Percentiles rank a stretch among this genome's conserved stretches.
phyloP scores from a whole-genome alignment of 2,888 invertebrate species.

The Gari tellinella region DNA sequence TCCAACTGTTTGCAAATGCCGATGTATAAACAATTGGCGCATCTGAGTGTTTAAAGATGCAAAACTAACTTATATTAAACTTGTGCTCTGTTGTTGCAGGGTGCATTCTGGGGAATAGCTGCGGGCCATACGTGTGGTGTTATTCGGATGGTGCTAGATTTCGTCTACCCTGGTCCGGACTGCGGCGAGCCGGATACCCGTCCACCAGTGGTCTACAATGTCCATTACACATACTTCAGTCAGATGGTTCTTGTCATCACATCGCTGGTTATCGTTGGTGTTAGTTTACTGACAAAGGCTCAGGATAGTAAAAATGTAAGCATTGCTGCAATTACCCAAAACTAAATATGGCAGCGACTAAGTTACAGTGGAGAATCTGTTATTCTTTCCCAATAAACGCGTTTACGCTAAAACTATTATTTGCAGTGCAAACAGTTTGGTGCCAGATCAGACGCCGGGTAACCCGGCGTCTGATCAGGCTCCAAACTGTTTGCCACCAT shows the following conservation, averaged over 20 bases:
- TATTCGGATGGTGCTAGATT: slow-evolving; percentile 84
- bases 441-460: too few relatives aligned
- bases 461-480: too few relatives aligned
- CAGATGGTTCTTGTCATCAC: slow-evolving; percentile 74
- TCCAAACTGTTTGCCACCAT: too few relatives aligned
- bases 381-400: too few relatives aligned
- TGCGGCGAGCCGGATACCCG: slow-evolving; percentile 84
- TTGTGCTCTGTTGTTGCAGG: slow-evolving; percentile 72
- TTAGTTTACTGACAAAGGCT: slow-evolving; percentile 71
- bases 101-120: slow-evolving; percentile 85
- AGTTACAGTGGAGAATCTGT: too few relatives aligned
- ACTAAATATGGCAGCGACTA: too few relatives aligned
- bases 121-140: slow-evolving; percentile 84
- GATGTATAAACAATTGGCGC: too few relatives aligned
- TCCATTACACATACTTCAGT: slow-evolving; percentile 82
- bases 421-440: too few relatives aligned
- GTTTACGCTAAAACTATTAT: too few relatives aligned
- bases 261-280: slow-evolving; percentile 68
- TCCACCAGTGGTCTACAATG: slow-evolving; percentile 75
- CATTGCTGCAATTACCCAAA: neutral
- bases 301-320: slow-evolving; percentile 67
- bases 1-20: too few relatives aligned
- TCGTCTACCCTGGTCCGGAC: slow-evolving; percentile 83
- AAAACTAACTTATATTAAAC: too few relatives aligned
- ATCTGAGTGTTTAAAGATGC: too few relatives aligned